Percentiles rank a stretch among this genome's conserved stretches.
Evolutionary conservation across 2,113 vertebrate genomes (phyloP).

Genomic region (Toxostoma redivivum): DNA sequence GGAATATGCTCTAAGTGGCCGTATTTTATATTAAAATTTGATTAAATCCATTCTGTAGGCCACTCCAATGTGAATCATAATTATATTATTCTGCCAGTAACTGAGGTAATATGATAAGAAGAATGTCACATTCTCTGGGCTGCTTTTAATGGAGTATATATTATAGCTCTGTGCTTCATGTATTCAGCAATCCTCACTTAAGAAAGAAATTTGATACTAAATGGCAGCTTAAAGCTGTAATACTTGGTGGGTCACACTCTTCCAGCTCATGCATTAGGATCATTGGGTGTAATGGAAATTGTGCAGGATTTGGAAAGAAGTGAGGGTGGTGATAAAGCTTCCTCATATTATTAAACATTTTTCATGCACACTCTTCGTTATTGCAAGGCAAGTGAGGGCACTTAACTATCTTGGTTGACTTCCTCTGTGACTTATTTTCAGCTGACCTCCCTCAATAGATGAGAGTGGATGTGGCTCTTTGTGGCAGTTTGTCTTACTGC

Average conservation of each 20-base stretch:
- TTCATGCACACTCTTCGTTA: background rate
- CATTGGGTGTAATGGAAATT: background rate
- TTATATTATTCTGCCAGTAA: conserved; percentile 58
- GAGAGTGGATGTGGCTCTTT: background rate
- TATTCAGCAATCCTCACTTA: conserved; percentile 1
- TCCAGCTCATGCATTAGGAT: background rate
- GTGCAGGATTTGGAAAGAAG: background rate
- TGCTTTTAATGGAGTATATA: conserved; percentile 19
- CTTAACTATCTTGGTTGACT: background rate
- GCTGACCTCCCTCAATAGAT: background rate
- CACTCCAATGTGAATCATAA: conserved; percentile 51
- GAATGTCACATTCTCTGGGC: conserved; percentile 42
- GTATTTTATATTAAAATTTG: conserved; percentile 53
- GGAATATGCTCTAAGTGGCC: conserved; percentile 6
- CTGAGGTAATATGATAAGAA: conserved; percentile 58
- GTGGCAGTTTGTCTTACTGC: background rate
- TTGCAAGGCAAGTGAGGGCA: background rate
- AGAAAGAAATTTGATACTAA: conserved; percentile 14
- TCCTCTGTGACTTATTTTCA: conserved; percentile 10
- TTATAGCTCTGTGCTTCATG: background rate
- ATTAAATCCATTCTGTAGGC: conserved; percentile 57
- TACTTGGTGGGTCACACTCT: background rate
- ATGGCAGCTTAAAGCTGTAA: background rate
- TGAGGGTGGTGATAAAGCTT: background rate
- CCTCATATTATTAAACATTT: background rate